Conservation (phyloP, 2,888 invertebrate species). For the Machimus rusticus region DNA sequence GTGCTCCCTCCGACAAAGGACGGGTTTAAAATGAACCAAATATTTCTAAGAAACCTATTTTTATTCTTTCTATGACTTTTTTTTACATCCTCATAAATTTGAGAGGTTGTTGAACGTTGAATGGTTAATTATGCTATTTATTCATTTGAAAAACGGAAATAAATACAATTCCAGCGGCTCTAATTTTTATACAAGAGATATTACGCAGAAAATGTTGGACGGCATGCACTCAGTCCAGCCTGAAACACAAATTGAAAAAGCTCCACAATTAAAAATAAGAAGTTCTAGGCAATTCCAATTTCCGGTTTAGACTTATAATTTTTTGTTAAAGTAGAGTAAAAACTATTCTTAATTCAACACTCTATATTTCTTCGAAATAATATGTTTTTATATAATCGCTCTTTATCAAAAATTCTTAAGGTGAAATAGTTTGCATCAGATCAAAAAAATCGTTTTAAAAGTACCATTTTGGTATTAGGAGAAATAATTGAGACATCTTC, state of each 20-base stretch:
- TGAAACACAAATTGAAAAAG: no score
- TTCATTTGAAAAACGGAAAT: not conserved
- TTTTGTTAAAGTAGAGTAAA: no score
- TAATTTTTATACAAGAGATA: not conserved
- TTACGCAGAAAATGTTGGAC: not conserved
- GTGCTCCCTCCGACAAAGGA: not conserved
- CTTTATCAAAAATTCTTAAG: no score
- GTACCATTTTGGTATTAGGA: no score
- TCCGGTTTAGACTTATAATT: not conserved
- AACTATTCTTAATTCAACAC: not conserved
- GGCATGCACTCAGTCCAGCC: not conserved
- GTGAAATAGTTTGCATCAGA: no score
- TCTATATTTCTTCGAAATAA: no score
- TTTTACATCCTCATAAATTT: not conserved
- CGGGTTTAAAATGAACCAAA: not conserved
- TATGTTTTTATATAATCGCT: no score
- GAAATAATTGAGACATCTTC: no score
- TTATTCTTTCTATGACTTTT: no score
- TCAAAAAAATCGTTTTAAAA: no score
- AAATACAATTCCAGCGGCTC: not conserved
- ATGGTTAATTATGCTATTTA: not conserved
- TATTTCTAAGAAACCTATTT: not conserved
- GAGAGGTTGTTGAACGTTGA: not conserved
- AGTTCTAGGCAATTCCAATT: not conserved
- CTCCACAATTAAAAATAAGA: not conserved